Percentiles rank a stretch among this genome's conserved stretches.
Evolutionary conservation across 2,113 vertebrate genomes (phyloP).

Genomic region (Urocynchramus pylzowi): DNA sequence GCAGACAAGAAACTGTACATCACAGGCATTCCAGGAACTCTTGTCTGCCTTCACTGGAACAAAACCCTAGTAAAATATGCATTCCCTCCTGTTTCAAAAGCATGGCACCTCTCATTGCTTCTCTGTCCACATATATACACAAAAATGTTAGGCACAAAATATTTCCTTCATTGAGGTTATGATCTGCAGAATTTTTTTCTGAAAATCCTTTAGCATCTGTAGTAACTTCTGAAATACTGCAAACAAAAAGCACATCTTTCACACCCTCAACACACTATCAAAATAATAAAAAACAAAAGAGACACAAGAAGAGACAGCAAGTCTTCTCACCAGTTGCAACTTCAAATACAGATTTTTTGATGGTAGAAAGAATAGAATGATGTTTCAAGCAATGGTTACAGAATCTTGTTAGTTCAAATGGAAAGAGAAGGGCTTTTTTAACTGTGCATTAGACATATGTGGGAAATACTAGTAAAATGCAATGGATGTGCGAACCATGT

Average conservation of each 20-base stretch:
- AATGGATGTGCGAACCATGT: not conserved
- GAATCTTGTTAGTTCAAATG: not conserved
- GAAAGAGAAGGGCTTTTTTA: not conserved
- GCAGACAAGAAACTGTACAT: slow-evolving; percentile 44
- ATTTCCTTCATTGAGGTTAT: not conserved
- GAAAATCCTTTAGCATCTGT: not conserved
- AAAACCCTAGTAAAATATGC: not conserved
- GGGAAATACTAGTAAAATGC: not conserved
- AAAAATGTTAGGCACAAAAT: not conserved
- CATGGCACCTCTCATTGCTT: not conserved
- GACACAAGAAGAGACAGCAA: not conserved
- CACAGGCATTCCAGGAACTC: slow-evolving; percentile 28
- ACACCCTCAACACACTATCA: not conserved
- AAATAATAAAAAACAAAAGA: not conserved
- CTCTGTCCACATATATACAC: not conserved
- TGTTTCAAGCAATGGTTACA: not conserved
- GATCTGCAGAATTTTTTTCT: not conserved
- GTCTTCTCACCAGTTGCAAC: not conserved
- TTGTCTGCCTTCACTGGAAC: not conserved
- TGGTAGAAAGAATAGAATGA: not conserved
- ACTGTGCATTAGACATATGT: not conserved
- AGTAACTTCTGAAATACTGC: not conserved
- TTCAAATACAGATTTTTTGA: not conserved
- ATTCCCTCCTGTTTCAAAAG: not conserved
- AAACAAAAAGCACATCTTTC: not conserved